Conservation (phyloP, 2,797 vertebrate species). For the Perodicticus potto region DNA sequence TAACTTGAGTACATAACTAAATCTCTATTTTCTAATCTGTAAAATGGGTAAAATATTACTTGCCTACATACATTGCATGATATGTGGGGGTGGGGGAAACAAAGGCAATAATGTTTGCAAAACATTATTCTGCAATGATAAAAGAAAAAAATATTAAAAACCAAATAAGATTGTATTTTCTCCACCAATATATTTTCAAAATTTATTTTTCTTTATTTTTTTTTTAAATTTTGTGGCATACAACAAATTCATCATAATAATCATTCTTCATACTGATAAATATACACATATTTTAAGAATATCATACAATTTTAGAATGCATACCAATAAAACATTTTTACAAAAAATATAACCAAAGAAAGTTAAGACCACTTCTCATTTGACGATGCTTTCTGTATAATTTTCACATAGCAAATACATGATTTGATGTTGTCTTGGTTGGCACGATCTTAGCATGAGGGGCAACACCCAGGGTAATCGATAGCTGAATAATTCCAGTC, state of each 20-base stretch:
- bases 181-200: neutral
- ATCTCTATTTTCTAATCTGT: constrained; percentile 9
- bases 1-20: neutral
- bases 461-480: neutral
- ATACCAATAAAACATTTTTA: no score
- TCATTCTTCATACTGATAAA: no score
- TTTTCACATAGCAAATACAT: no score
- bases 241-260: no score
- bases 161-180: neutral
- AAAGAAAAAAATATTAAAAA: neutral
- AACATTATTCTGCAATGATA: neutral
- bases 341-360: no score
- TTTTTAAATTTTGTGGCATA: no score
- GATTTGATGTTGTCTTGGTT: neutral
- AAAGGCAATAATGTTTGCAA: neutral
- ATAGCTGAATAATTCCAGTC: neutral
- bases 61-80: neutral
- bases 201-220: neutral
- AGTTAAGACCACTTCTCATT: no score
- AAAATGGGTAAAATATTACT: constrained; percentile 28
- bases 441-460: neutral
- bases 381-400: no score
- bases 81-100: neutral
- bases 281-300: no score
- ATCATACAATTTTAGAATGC: no score